Percentiles rank a stretch among this genome's conserved stretches.
Conservation (phyloP, 2,888 invertebrate species). For the Oxyteleia sp. region DNA sequence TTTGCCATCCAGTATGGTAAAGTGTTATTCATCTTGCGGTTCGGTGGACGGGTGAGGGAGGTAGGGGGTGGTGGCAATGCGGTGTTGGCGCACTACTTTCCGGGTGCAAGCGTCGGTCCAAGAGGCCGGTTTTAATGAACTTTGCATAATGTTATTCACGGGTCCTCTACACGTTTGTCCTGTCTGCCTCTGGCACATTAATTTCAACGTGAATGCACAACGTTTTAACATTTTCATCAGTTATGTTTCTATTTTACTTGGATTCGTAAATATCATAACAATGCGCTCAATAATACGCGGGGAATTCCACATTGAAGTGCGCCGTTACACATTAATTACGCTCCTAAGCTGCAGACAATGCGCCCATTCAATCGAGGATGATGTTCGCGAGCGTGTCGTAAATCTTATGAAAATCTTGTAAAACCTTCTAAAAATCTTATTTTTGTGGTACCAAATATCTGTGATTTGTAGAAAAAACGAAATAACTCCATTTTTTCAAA, state of each 20-base stretch:
- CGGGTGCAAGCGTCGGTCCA: too few species aligned
- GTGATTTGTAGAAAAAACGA: too few species aligned
- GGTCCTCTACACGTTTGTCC: constrained; percentile 75
- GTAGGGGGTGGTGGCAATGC: constrained; percentile 59
- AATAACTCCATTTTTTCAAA: too few species aligned
- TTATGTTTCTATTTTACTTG: constrained; percentile 46
- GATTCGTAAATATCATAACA: constrained; percentile 43
- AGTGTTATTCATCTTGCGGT: constrained; percentile 74
- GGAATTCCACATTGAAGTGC: constrained; percentile 5
- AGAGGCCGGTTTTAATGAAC: constrained; percentile 84
- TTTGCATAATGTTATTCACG: constrained; percentile 84
- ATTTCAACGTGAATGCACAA: constrained; percentile 72
- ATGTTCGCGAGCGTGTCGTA: not conserved
- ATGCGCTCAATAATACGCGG: not conserved
- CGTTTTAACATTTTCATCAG: constrained; percentile 51
- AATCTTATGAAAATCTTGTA: too few species aligned
- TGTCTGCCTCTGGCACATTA: constrained; percentile 73
- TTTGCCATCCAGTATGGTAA: constrained; percentile 55
- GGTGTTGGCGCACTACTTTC: too few species aligned
- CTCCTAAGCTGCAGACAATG: not conserved
- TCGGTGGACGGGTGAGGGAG: constrained; percentile 39
- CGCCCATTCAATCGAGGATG: constrained; percentile 1
- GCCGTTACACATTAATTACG: constrained; percentile 11
- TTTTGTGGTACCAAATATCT: too few species aligned
- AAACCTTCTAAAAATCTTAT: too few species aligned